Conservation (phyloP, 2,797 vertebrate species). For the Anabas testudineus region DNA sequence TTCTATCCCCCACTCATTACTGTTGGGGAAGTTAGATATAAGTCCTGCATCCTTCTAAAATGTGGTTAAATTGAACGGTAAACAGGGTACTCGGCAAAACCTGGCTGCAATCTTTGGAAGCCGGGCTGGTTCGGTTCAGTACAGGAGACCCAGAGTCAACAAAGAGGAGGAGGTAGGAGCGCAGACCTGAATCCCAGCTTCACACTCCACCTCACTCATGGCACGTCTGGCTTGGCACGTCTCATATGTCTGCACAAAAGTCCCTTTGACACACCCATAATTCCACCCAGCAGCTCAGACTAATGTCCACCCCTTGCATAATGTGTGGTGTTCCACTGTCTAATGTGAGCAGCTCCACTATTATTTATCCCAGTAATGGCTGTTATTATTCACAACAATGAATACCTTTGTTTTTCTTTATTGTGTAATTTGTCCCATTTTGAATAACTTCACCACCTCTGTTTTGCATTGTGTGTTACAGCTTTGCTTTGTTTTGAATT, state of each 20-base stretch:
- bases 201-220: constrained; percentile 49
- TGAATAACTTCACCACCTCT: constrained; percentile 1
- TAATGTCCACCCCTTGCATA: constrained; percentile 20
- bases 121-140: constrained; percentile 89
- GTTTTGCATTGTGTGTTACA: constrained; percentile 31
- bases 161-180: constrained; percentile 98
- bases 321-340: constrained; percentile 28
- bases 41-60: constrained; percentile 79
- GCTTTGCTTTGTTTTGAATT: constrained; percentile 37
- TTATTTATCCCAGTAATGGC: constrained; percentile 39
- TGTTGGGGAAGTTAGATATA: constrained; percentile 34
- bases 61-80: constrained; percentile 91
- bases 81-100: constrained; percentile 96
- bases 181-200: constrained; percentile 57
- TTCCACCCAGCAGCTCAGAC: constrained; percentile 42
- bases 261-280: constrained; percentile 48
- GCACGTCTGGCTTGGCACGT: constrained; percentile 69
- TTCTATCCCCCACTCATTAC: constrained; percentile 4
- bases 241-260: constrained; percentile 43
- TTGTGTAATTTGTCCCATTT: constrained; percentile 30
- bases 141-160: constrained; percentile 92
- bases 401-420: constrained; percentile 16
- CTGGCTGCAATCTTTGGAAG: constrained; percentile 91
- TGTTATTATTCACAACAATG: constrained; percentile 15
- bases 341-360: constrained; percentile 14